These are phyloP conservation scores for Ectemnius lituratus DNA, from an alignment of 2,888 invertebrate species.

Conservation along the genomic window DNA sequence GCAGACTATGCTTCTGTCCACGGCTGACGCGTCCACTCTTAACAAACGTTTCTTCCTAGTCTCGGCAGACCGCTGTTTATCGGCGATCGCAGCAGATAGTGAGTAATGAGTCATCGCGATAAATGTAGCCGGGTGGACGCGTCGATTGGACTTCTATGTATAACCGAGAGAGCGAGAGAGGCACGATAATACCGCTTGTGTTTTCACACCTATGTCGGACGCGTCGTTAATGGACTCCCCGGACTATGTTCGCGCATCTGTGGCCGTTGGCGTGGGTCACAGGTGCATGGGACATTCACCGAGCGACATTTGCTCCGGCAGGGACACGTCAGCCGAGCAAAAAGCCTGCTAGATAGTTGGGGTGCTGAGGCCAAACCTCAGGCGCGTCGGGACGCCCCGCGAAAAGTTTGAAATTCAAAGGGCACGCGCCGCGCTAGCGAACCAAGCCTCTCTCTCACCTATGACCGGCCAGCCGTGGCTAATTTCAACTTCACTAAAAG, in stretches of 20 bases:
- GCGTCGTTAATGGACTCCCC: slow-evolving; percentile 14
- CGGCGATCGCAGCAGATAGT: background rate
- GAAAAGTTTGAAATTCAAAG: slow-evolving; percentile 33
- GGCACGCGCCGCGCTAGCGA: slow-evolving; percentile 11
- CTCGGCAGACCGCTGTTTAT: background rate
- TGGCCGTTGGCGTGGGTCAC: slow-evolving; percentile 10
- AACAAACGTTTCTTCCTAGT: no score
- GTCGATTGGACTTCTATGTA: background rate
- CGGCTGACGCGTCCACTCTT: no score
- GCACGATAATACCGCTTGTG: slow-evolving; percentile 16
- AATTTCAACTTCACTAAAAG: slow-evolving; percentile 1
- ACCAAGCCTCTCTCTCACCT: no score
- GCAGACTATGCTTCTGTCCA: background rate
- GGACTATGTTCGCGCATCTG: slow-evolving; percentile 16
- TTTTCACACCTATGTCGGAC: slow-evolving; percentile 23
- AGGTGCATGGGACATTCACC: slow-evolving; percentile 29
- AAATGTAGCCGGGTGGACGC: slow-evolving; percentile 15
- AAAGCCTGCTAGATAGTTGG: background rate
- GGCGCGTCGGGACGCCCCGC: slow-evolving; percentile 7
- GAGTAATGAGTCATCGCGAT: slow-evolving; percentile 39
- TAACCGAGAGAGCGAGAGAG: background rate
- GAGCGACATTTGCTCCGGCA: background rate
- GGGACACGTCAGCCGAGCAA: slow-evolving; percentile 27
- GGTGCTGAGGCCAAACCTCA: background rate
- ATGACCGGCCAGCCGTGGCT: background rate